These are phyloP conservation scores for Diceros bicornis DNA, from an alignment of 2,797 vertebrate genomes.

Conservation along the genomic window DNA sequence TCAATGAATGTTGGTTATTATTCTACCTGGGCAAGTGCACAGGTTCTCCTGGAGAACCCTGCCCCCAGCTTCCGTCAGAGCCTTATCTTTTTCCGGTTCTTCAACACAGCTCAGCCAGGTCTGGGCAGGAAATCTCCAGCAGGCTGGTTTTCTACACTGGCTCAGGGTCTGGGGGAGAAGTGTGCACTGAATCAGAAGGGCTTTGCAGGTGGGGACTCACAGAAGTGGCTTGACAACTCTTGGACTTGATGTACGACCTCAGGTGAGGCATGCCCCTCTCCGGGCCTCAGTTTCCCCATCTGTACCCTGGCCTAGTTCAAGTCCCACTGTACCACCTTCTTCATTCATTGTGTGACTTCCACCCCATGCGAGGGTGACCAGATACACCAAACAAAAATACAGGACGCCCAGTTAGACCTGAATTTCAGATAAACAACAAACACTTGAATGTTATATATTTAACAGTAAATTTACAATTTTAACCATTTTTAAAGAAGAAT, in stretches of 20 bases:
- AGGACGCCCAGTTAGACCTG: neutral
- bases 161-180: neutral
- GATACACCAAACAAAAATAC: neutral
- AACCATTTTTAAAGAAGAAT: neutral
- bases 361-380: neutral
- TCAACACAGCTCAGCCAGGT: neutral
- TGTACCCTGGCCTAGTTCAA: neutral
- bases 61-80: neutral
- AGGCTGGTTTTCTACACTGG: neutral
- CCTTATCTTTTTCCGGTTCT: neutral
- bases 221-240: neutral
- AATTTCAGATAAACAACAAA: slow-evolving; percentile 6
- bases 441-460: neutral
- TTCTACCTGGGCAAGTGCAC: neutral
- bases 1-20: neutral
- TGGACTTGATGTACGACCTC: neutral
- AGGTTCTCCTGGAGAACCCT: neutral
- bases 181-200: neutral
- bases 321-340: neutral
- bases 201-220: neutral
- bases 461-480: neutral
- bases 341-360: neutral
- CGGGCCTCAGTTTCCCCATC: neutral
- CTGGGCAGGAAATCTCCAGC: neutral
- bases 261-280: neutral